Conservation (phyloP, 2,797 vertebrate genomes). For the Bradypus variegatus region DNA sequence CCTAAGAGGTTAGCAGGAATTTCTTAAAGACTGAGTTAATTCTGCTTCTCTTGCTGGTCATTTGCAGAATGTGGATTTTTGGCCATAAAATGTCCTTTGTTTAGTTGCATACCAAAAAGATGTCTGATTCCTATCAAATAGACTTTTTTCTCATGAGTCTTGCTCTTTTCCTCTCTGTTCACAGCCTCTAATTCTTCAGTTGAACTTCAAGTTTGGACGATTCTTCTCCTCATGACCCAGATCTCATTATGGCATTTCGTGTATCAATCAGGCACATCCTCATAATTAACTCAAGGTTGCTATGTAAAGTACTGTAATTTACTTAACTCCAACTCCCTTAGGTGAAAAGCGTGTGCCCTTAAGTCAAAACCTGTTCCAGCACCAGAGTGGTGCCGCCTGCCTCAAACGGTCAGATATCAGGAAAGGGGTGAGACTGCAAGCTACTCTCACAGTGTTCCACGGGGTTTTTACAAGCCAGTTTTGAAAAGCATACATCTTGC, state of each 20-base stretch:
- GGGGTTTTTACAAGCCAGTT: neutral
- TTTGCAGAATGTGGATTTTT: neutral
- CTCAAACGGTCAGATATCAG: neutral
- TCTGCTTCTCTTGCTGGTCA: neutral
- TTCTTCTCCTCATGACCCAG: conserved; percentile 69
- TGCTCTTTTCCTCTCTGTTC: conserved; percentile 31
- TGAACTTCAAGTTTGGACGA: conserved; percentile 54
- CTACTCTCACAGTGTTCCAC: neutral
- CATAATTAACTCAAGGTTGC: conserved; percentile 65
- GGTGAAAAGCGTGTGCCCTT: conserved; percentile 68
- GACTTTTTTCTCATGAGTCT: neutral
- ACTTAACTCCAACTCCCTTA: conserved; percentile 67
- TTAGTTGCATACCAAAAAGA: neutral
- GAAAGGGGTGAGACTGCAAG: neutral
- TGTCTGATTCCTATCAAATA: neutral
- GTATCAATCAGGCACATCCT: conserved; percentile 65
- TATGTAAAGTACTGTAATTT: conserved; percentile 70
- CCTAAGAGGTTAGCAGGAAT: neutral
- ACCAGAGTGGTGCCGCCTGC: neutral
- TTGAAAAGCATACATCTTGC: neutral
- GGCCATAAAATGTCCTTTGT: neutral
- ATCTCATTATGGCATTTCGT: conserved; percentile 70
- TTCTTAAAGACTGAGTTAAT: neutral
- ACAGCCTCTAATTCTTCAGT: conserved; percentile 75
- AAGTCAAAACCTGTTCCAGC: conserved; percentile 40